Percentiles rank a stretch among this genome's conserved stretches.
These are phyloP conservation scores for Orientallactaga bullata DNA, from an alignment of 2,113 vertebrate genomes.

Conservation along the genomic window DNA sequence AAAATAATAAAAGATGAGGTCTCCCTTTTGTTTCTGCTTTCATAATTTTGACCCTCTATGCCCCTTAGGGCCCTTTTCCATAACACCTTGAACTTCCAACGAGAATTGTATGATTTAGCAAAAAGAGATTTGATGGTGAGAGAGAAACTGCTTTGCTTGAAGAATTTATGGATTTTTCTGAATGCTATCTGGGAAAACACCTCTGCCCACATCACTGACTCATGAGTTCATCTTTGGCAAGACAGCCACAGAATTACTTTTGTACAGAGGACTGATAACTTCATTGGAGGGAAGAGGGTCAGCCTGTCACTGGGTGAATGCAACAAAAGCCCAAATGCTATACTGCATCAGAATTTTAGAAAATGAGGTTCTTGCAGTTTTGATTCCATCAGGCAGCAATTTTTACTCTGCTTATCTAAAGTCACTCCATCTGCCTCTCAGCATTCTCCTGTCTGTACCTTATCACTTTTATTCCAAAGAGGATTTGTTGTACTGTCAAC, in stretches of 20 bases:
- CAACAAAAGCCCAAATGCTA: conserved; percentile 79
- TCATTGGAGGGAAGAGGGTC: conserved; percentile 81
- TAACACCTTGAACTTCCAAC: conserved; percentile 72
- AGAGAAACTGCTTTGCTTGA: conserved; percentile 71
- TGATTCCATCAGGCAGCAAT: conserved; percentile 81
- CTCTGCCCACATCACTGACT: conserved; percentile 84
- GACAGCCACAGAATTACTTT: conserved; percentile 86
- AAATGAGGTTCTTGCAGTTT: conserved; percentile 80
- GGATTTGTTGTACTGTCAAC: conserved; percentile 74
- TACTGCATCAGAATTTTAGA: conserved; percentile 80
- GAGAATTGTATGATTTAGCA: conserved; percentile 76
- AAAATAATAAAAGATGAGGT: conserved; percentile 72
- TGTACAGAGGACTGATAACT: conserved; percentile 84
- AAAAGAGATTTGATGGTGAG: conserved; percentile 69
- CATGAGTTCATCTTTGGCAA: conserved; percentile 84
- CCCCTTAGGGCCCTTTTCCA: conserved; percentile 57
- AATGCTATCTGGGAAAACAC: conserved; percentile 77
- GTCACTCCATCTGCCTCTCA: conserved; percentile 82
- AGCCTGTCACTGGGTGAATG: conserved; percentile 75
- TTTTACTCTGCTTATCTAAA: conserved; percentile 85
- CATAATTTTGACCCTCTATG: conserved; percentile 56
- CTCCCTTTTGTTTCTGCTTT: conserved; percentile 59
- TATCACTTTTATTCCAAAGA: conserved; percentile 73
- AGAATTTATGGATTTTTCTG: conserved; percentile 84
- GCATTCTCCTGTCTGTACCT: conserved; percentile 68